Evolutionary conservation across 1,140 invertebrate genomes (phyloP), one percentile per base, ranked within the genome.

Genomic region (Pogonus chalceus): DNA sequence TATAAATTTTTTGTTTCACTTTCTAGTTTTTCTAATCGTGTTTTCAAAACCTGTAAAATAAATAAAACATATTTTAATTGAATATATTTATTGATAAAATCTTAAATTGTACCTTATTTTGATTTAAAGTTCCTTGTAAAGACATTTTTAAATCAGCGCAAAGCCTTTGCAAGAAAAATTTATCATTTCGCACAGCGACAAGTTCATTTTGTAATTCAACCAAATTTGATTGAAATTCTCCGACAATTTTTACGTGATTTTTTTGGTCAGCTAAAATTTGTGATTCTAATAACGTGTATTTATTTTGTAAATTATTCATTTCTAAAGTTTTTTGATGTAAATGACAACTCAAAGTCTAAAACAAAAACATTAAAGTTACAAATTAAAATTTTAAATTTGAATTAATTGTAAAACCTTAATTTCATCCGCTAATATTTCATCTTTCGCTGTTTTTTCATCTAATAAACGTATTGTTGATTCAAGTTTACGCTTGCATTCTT

Each of bases 21-120:
- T 49, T 22, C 22, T 49, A 49, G 18, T 21, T 4, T 10, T 22
- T 49, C 20, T 49, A 49, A 10, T 7, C 22, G 47, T 4, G 9
- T 20, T 49, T 49, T 49, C 21, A 49, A 23, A 4, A 49, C 22
- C 47, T 49, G 21, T 12, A 49, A 49, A 49, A 49, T 20, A 49
- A 49, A 49, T 49, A 7, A 46, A 3, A n/a, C 16, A 20, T 46
- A n/a, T 20, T 9, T n/a, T 46, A 12, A 46, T 46, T 12, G 4
- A 12, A 46, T 46, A 46, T 46, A 21, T 10, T 4, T 22, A 20
- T 22, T 20, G 22, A 49, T 18, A 23, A 49, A 4, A 49, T 16
- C 12, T n/a, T n/a, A n/a, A n/a, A n/a, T n/a, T n/a, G n/a, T 49
- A 49, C 47, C 3, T 49, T 49, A 49, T 49, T 49, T 23, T 49